Base-by-base conservation (phyloP, 1,140 invertebrate species). In the Musca domestica region DNA sequence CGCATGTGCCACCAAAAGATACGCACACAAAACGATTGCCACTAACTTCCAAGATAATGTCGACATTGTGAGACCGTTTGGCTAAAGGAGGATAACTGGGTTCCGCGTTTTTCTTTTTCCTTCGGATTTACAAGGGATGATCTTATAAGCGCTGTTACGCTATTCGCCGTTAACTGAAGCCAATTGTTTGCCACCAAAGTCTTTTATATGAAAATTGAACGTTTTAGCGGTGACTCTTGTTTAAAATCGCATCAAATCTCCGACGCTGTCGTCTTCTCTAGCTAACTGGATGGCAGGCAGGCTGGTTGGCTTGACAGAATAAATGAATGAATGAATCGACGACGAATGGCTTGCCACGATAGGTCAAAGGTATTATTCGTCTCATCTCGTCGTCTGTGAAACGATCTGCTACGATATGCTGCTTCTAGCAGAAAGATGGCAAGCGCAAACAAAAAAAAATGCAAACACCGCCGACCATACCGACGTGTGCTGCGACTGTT, bases 11-110 rank as follows among this genome's bases (percentile, higher is more conserved):
- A 64, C 46, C 15, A 70, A 17, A 64, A 61, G 30, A 67, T 61
- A 69, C 17, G 54, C 68, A 69, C 61, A 65, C 66, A 63, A 67
- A 19, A 69, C 54, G 46, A 69, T 46, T 27, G 68, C 64, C n/a
- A 67, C 68, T 20, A 66, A 69, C 17, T 48, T 52, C 64, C 47
- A 66, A 66, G 65, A 56, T 48, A 63, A 48, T 20, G 68, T 58
- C 66, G 68, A 69, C 68, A 69, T 69, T 69, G 27, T 49, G 17
- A 47, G 14, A 47, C 22, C 14, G 14, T 30, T 52, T 17, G 34
- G 48, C 22, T 52, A 54, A 20, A n/a, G 14, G 49, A 20, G 25
- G 63, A 58, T 51, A 58, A 23, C 17, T 69, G 34, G 34, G 23
- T 58, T 30, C n/a, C 25, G 27, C 22, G 15, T 58, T 61, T 41